phyloP scores from a whole-genome alignment of 2,797 vertebrate species.

The Manis crassicaudata region DNA sequence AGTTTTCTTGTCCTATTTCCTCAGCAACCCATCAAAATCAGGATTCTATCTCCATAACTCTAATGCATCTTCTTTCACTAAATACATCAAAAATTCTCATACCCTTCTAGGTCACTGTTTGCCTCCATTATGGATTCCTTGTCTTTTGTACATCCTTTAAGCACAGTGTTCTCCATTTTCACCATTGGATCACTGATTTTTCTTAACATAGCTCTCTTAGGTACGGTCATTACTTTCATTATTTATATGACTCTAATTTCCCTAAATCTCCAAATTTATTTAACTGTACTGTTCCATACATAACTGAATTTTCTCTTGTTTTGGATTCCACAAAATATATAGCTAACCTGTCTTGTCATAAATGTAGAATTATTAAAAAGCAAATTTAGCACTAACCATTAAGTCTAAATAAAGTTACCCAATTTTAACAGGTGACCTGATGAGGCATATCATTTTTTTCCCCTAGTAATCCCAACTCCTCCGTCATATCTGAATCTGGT shows the following conservation, averaged over 20 bases:
- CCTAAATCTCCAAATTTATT: background rate
- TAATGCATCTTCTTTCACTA: background rate
- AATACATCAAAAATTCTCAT: background rate
- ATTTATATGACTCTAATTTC: background rate
- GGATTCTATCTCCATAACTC: background rate
- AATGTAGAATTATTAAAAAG: background rate
- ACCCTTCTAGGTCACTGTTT: background rate
- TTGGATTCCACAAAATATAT: background rate
- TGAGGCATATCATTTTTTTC: background rate
- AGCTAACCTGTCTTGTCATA: background rate
- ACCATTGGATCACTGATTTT: background rate
- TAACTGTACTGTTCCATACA: background rate
- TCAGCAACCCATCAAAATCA: background rate
- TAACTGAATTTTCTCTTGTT: background rate
- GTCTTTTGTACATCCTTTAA: background rate
- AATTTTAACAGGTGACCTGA: background rate
- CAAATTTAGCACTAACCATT: background rate
- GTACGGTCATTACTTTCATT: background rate
- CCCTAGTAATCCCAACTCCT: background rate
- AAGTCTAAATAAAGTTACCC: background rate
- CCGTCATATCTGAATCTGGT: background rate
- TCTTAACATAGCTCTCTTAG: background rate
- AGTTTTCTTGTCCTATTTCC: background rate
- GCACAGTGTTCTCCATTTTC: background rate
- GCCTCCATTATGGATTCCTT: background rate